Base-by-base conservation (phyloP, 1,140 invertebrate species). In the Hetaerina americana region DNA sequence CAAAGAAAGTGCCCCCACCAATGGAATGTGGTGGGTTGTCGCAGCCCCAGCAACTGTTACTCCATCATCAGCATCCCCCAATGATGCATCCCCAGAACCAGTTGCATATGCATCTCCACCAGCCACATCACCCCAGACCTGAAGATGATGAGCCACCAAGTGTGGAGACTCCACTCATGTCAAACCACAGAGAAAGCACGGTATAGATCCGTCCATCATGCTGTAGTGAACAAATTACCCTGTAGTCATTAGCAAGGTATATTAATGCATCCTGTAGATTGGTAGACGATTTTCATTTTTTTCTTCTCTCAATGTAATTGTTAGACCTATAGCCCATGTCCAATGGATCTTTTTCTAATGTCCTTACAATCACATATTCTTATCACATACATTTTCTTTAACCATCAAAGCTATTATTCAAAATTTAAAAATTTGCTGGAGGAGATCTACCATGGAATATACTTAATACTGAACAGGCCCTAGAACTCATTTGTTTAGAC, bases 1-100 rank as follows among this genome's bases (percentile, higher is more conserved):
- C 78, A 12, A 76, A 75, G 72, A 76, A 76, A 70, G 72, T 75
- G 31, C 72, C 70, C 12, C 66, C 71, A 26, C 24, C 28, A 10
- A n/a, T 57, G 2, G 40, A 57, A 3, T 57, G 40, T 57, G 40
- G 15, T 12, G 15, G 22, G 15, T n/a, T 57, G 15, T 57, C 40
- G 15, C 27, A 71, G 5, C 27, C 27, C 28, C 70, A 69, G 24
- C 66, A 70, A 71, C 76, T 75, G 24, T 70, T 73, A 40, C 73
- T 77, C 72, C 77, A 77, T 31, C 77, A 76, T 69, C 77, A 76
- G 28, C 77, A 77, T 70, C 75, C 74, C 5, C 12, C 71, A 76
- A 69, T 74, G 72, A 25, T 72, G 66, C 12, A 74, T 73, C 72
- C 75, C 70, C 26, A 66, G 69, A 10, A 18, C 40, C 24, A n/a